Base-by-base conservation (phyloP, 2,888 invertebrate species). In the Netelia fuscicornis region DNA sequence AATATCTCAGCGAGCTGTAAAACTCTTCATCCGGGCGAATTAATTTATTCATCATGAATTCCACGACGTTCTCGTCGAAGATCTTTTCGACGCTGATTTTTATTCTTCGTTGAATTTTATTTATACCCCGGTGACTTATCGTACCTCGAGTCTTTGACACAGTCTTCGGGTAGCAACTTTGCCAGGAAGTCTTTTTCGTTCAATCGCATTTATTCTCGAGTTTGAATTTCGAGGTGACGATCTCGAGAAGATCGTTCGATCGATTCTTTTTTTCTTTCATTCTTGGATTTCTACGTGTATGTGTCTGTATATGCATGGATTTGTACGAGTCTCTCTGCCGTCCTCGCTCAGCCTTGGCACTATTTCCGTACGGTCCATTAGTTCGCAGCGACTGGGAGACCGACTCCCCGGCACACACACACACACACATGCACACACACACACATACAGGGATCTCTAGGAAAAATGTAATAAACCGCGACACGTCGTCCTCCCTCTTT, bases 401-500 rank as follows among this genome's bases (percentile, higher is more conserved):
- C 20, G 70, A 72, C 70, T 8, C 58, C 30, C 70, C 75, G 17
- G 42, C 75, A 62, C 30, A 62, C 70, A 17, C 60, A 30, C 67
- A 23, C 48, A 83, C 82, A 81, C 58, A 9, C 52, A 1, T 2
- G 48, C 23, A 75, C 78, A 48, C 75, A 62, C 52, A 62, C 70
- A 17, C 60, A 42, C 67, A 23, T 37, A 82, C 82, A 82, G 78
- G 67, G 11, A 52, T 54, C 42, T 54, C 30, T 54, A 80, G 87
- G 87, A 91, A 92, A 90, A 91, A 92, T 91, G 90, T 90, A 91
- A 91, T 91, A 92, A 92, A 92, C 89, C 88, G 88, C 89, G 89
- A 90, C 89, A 89, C 89, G 89, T 90, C 90, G 88, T 76, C 87
- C 84, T 83, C 85, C 84, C 83, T 79, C 83, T 81, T 85, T 84